Evolutionary conservation across 1,140 invertebrate species (phyloP).

Genomic region (Eupristina koningsbergeri): DNA sequence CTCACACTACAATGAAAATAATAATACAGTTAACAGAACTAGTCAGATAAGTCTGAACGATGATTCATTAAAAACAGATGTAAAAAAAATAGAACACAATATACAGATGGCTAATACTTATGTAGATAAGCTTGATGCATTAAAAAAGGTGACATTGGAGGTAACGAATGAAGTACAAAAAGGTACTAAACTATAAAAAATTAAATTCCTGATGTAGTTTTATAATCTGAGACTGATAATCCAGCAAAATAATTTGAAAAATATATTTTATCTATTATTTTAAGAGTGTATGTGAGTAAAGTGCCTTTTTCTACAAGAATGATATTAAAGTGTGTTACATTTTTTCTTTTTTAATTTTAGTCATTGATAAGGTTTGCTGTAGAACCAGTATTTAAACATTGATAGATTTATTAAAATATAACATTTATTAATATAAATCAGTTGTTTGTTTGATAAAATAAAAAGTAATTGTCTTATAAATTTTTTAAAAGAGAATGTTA

Average conservation of each 20-base stretch:
- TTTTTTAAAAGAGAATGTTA: constrained; percentile 14
- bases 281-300: constrained; percentile 4
- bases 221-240: constrained; percentile 56
- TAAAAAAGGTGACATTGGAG: constrained; percentile 67
- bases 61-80: constrained; percentile 50
- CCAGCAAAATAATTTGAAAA: constrained; percentile 52
- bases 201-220: not conserved
- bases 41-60: constrained; percentile 5
- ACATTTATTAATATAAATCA: not conserved
- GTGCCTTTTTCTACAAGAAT: constrained; percentile 10
- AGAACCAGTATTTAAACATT: constrained; percentile 44
- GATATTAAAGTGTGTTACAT: not conserved
- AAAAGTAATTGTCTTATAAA: not conserved
- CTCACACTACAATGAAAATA: constrained; percentile 39
- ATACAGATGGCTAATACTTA: constrained; percentile 61
- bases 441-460: not conserved
- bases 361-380: constrained; percentile 30
- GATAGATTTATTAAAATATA: not conserved
- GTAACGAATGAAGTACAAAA: constrained; percentile 70
- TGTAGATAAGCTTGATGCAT: constrained; percentile 65
- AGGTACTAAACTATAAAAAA: constrained; percentile 64
- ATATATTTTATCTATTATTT: not conserved
- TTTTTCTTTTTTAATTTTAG: constrained; percentile 8
- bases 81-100: constrained; percentile 57
- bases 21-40: constrained; percentile 54